A percentile compares a stretch with the other conserved stretches of the same genome.
Conservation (phyloP, 2,888 invertebrate genomes). For the Amorpha juglandis region DNA sequence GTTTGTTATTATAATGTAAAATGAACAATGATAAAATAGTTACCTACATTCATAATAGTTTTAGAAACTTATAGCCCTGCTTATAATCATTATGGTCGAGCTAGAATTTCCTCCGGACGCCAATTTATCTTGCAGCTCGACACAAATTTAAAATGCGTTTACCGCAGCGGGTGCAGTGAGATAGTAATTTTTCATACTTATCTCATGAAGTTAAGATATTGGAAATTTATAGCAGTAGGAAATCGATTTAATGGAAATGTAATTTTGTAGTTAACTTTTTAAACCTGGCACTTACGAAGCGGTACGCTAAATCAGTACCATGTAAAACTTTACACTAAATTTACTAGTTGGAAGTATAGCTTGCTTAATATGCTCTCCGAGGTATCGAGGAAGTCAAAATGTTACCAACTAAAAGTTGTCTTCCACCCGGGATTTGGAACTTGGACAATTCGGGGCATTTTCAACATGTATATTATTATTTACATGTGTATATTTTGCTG, state of each 20-base stretch:
- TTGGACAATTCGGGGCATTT: too few species aligned
- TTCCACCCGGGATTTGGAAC: too few species aligned
- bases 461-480: too few species aligned
- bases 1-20: background rate
- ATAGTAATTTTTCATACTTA: conserved; percentile 20
- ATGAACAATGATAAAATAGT: background rate
- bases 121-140: conserved; percentile 13
- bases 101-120: conserved; percentile 13
- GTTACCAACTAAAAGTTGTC: too few species aligned
- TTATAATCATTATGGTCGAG: conserved; percentile 11
- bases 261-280: conserved; percentile 6
- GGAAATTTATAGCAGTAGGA: conserved; percentile 4
- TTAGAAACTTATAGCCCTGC: background rate
- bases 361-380: too few species aligned
- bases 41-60: background rate
- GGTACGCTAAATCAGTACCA: too few species aligned
- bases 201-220: conserved; percentile 3
- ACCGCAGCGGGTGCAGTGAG: conserved; percentile 10
- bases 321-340: too few species aligned
- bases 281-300: background rate
- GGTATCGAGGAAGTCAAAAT: too few species aligned
- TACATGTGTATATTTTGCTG: too few species aligned
- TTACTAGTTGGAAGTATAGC: too few species aligned
- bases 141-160: conserved; percentile 21
- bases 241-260: background rate